Conservation (phyloP, 2,113 vertebrate genomes). For the Ibidorhyncha struthersii region DNA sequence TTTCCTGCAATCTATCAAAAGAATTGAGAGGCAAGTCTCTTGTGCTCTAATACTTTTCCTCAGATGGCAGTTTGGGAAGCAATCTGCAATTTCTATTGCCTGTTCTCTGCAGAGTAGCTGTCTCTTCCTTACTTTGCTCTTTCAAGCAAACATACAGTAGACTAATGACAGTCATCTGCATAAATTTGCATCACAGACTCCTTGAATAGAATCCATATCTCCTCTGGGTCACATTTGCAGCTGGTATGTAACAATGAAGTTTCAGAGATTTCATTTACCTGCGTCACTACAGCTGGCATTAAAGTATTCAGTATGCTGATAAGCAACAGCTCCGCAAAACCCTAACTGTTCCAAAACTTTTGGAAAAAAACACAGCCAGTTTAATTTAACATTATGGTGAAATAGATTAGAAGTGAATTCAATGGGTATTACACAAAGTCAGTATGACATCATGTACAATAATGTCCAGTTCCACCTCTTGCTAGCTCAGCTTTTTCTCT, state of each 20-base stretch:
- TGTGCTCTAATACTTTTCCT: neutral
- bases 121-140: neutral
- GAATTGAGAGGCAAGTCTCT: neutral
- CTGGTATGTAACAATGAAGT: neutral
- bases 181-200: neutral
- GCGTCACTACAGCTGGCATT: neutral
- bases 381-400: neutral
- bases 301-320: neutral
- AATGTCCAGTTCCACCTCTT: neutral
- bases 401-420: neutral
- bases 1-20: neutral
- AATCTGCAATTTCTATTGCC: neutral
- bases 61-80: neutral
- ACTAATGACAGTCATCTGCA: conserved; percentile 15
- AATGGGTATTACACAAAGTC: neutral
- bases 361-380: neutral
- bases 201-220: neutral
- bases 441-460: neutral
- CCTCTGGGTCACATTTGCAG: neutral
- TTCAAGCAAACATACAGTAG: neutral
- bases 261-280: neutral
- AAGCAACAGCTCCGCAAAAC: neutral
- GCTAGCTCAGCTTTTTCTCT: neutral
- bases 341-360: neutral
- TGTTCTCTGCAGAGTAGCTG: neutral